Evolutionary conservation across 2,113 vertebrate genomes (phyloP).

Genomic region (Xenotilapia flavipinnis): DNA sequence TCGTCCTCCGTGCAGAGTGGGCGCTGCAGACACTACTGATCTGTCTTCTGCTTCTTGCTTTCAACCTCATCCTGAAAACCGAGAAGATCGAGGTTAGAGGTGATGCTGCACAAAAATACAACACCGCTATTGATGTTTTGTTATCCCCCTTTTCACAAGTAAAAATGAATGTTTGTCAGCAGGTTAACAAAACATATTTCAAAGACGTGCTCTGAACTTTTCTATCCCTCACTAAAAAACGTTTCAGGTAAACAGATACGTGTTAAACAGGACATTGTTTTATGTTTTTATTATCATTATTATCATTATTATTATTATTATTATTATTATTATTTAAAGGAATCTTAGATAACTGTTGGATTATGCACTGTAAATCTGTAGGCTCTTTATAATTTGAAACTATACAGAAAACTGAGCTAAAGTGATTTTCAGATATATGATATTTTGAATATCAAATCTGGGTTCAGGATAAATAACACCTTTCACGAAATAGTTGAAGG

Average conservation of each 20-base stretch:
- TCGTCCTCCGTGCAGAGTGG: slow-evolving; percentile 24
- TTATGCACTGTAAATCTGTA: background rate
- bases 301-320: background rate
- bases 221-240: background rate
- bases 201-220: background rate
- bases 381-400: background rate
- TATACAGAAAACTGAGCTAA: background rate
- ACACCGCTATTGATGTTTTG: background rate
- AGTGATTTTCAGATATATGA: background rate
- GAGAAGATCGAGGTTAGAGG: background rate
- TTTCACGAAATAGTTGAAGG: background rate
- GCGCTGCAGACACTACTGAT: slow-evolving; percentile 47
- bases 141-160: background rate
- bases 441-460: background rate
- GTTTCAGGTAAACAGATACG: background rate
- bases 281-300: background rate
- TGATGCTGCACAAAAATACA: background rate
- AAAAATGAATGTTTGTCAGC: background rate
- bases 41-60: slow-evolving; percentile 90
- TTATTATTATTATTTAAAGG: background rate
- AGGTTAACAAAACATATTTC: background rate
- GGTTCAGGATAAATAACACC: background rate
- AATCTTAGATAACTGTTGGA: background rate
- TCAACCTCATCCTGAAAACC: slow-evolving; percentile 79
- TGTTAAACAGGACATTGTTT: background rate